Percentiles rank a stretch among this genome's conserved stretches.
These are phyloP conservation scores for Actenoides hombroni DNA, from an alignment of 2,113 vertebrate species.

Conservation along the genomic window DNA sequence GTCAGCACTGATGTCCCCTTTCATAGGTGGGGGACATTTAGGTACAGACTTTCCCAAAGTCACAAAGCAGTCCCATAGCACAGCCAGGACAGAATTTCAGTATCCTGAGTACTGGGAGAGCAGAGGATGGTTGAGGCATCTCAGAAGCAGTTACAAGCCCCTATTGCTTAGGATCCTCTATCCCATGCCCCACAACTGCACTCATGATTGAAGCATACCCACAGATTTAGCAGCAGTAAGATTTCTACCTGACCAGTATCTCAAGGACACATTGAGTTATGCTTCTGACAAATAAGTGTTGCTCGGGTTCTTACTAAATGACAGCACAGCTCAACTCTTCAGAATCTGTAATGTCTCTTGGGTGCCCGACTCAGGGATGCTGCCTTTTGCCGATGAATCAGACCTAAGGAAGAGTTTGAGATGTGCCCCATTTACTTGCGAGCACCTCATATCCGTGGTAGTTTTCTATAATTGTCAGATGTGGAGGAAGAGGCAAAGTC, in stretches of 20 bases:
- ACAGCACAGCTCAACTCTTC: slow-evolving; percentile 23
- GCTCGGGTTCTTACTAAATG: neutral
- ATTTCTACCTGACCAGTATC: neutral
- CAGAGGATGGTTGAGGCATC: neutral
- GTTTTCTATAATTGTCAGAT: slow-evolving; percentile 1
- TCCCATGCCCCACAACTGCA: neutral
- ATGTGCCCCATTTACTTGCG: neutral
- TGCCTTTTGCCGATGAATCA: neutral
- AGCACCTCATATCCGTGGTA: neutral
- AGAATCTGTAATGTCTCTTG: neutral
- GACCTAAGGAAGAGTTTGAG: neutral
- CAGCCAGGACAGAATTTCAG: neutral
- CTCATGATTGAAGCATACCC: fast-evolving
- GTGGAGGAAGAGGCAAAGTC: slow-evolving; percentile 23
- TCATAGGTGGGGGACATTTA: neutral
- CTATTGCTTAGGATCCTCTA: neutral
- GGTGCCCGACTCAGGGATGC: neutral
- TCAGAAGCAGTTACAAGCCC: neutral
- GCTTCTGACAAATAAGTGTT: neutral
- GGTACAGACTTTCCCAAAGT: neutral
- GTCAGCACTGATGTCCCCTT: neutral
- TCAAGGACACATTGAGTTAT: neutral
- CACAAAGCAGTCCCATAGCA: neutral
- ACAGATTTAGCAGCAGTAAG: neutral
- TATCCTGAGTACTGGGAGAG: neutral